Percentiles rank a stretch among this genome's conserved stretches.
phyloP scores from a whole-genome alignment of 2,113 vertebrate genomes.

The Chamaea fasciata region DNA sequence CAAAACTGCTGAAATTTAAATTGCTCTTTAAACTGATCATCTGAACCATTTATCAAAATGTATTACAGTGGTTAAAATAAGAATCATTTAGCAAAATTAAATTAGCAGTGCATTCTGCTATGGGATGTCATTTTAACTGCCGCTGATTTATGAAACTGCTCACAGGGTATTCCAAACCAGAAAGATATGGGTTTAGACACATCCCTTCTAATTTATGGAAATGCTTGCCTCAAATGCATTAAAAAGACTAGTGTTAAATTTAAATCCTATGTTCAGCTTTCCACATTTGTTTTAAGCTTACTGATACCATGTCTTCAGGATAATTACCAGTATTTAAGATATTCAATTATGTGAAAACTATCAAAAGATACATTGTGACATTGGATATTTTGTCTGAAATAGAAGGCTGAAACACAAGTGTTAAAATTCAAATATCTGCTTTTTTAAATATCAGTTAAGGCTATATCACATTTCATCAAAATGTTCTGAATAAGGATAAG shows the following conservation, averaged over 20 bases:
- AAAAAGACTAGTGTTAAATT: neutral
- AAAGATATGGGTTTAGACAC: neutral
- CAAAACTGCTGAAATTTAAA: neutral
- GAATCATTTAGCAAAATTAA: slow-evolving; percentile 27
- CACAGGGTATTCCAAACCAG: neutral
- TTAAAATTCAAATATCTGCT: neutral
- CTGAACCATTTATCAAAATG: neutral
- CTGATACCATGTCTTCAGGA: neutral
- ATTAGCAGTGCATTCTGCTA: neutral
- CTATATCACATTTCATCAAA: accelerated
- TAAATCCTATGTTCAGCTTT: slow-evolving; percentile 19
- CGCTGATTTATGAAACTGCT: slow-evolving; percentile 36
- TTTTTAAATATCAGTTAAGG: neutral
- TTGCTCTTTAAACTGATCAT: neutral
- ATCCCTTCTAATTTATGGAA: slow-evolving; percentile 34
- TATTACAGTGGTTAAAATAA: neutral
- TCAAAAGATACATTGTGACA: neutral
- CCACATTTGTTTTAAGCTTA: slow-evolving; percentile 7
- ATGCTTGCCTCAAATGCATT: slow-evolving; percentile 2
- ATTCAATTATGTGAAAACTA: neutral
- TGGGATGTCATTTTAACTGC: neutral
- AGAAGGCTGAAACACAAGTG: neutral
- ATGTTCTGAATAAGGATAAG: neutral
- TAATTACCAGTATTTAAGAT: neutral
- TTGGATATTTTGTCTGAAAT: neutral